Conservation (phyloP, 2,113 vertebrate species). For the Rhynchopsitta pachyrhyncha region DNA sequence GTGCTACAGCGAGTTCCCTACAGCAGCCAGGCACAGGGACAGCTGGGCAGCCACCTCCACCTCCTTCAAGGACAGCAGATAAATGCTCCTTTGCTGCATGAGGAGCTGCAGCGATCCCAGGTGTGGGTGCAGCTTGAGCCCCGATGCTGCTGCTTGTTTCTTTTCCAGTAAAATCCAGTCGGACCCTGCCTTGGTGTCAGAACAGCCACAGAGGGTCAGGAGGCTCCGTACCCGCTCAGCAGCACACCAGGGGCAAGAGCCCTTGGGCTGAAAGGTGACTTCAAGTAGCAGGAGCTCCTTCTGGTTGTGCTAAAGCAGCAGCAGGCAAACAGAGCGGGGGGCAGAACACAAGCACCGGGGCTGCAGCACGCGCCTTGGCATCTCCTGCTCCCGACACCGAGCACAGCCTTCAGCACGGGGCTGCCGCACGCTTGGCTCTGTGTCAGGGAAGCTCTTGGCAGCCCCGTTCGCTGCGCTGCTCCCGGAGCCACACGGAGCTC, state of each 20-base stretch:
- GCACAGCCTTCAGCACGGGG: neutral
- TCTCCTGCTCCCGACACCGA: neutral
- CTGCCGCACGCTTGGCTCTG: neutral
- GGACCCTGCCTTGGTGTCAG: neutral
- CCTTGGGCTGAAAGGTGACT: neutral
- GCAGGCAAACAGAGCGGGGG: neutral
- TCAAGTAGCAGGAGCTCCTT: neutral
- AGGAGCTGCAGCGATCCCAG: neutral
- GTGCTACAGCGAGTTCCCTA: accelerated
- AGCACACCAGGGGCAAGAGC: neutral
- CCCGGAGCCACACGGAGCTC: accelerated
- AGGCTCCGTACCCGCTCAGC: neutral
- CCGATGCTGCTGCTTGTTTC: neutral
- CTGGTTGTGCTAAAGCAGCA: neutral
- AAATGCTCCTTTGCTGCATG: neutral
- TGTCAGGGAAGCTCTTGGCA: neutral
- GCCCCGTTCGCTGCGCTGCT: neutral
- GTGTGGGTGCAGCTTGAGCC: neutral
- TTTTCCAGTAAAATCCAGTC: neutral
- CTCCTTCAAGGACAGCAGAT: neutral
- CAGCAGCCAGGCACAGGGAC: neutral
- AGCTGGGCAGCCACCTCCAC: neutral
- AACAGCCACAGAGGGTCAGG: neutral
- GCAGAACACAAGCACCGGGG: neutral
- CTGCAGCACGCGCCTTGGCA: accelerated